Percentiles rank a stretch among this genome's conserved stretches.
These are phyloP conservation scores for Hirtodrosophila alboralis DNA, from an alignment of 2,888 invertebrate species.

Conservation along the genomic window DNA sequence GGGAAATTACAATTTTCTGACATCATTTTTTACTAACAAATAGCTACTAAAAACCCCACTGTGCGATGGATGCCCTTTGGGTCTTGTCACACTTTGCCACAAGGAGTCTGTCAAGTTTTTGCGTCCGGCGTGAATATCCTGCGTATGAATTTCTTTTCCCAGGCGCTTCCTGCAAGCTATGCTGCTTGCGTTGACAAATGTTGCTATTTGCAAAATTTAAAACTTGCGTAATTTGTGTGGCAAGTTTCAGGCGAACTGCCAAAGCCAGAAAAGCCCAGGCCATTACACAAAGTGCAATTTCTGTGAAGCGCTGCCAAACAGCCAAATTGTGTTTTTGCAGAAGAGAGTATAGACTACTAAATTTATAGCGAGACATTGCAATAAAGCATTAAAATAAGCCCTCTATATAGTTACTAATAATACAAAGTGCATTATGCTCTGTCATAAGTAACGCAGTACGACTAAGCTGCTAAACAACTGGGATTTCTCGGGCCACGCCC, in stretches of 20 bases:
- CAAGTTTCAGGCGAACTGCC: constrained; percentile 11
- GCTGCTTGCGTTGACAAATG: constrained; percentile 20
- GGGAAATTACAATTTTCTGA: too few relatives aligned
- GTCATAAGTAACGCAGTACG: constrained; percentile 13
- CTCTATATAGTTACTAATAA: constrained; percentile 9
- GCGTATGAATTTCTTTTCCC: constrained; percentile 1
- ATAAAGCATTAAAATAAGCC: constrained; percentile 66
- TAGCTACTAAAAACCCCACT: too few relatives aligned
- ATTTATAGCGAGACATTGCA: constrained; percentile 25
- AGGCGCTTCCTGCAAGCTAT: constrained; percentile 3
- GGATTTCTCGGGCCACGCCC: constrained; percentile 39
- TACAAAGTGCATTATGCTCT: constrained; percentile 49
- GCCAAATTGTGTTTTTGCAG: too few relatives aligned
- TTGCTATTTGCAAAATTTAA: constrained; percentile 16
- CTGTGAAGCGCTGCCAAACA: constrained; percentile 26
- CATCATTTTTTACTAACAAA: too few relatives aligned
- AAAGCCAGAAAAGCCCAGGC: constrained; percentile 29
- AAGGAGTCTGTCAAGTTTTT: constrained; percentile 60
- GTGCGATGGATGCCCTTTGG: constrained; percentile 4
- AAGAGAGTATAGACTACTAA: constrained; percentile 22
- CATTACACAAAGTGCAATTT: constrained; percentile 67
- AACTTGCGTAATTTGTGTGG: constrained; percentile 43
- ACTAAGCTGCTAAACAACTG: constrained; percentile 40
- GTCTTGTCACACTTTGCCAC: constrained; percentile 42
- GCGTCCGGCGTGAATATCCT: constrained; percentile 10